Evolutionary conservation across 2,888 invertebrate genomes (phyloP).

Genomic region (Zygaena filipendulae): DNA sequence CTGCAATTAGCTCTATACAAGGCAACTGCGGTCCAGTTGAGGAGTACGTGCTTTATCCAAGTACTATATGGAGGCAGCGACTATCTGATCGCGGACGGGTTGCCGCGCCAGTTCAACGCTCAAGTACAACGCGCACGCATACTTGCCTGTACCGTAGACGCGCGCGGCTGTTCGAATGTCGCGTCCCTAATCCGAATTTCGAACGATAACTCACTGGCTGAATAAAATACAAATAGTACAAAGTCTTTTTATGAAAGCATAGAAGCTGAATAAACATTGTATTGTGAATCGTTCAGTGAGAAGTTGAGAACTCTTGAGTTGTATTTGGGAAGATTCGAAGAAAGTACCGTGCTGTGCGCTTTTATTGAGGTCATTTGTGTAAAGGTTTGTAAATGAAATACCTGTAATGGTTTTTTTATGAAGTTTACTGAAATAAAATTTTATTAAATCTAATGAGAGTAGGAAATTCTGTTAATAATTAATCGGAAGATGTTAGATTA

Average conservation of each 20-base stretch:
- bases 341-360: too few relatives aligned
- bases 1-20: conserved; percentile 29
- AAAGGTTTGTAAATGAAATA: too few relatives aligned
- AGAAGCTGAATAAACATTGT: conserved; percentile 34
- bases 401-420: too few relatives aligned
- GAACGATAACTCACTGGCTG: conserved; percentile 23
- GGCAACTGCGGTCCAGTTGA: background rate
- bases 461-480: too few relatives aligned
- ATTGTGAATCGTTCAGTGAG: conserved; percentile 29
- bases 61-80: conserved; percentile 11
- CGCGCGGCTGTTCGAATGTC: conserved; percentile 31
- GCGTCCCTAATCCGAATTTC: conserved; percentile 31
- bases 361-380: too few relatives aligned
- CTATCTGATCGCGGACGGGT: conserved; percentile 29
- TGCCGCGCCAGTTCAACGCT: conserved; percentile 51
- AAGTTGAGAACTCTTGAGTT: too few relatives aligned
- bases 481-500: too few relatives aligned
- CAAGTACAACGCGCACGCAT: conserved; percentile 57
- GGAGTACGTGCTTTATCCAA: conserved; percentile 8
- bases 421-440: too few relatives aligned
- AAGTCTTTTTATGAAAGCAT: conserved; percentile 22
- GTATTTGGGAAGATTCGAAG: conserved; percentile 15
- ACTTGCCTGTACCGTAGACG: conserved; percentile 38
- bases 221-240: conserved; percentile 20
- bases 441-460: too few relatives aligned